These are phyloP conservation scores for Platyscelio sp. DNA, from an alignment of 2,888 invertebrate genomes.

Conservation along the genomic window DNA sequence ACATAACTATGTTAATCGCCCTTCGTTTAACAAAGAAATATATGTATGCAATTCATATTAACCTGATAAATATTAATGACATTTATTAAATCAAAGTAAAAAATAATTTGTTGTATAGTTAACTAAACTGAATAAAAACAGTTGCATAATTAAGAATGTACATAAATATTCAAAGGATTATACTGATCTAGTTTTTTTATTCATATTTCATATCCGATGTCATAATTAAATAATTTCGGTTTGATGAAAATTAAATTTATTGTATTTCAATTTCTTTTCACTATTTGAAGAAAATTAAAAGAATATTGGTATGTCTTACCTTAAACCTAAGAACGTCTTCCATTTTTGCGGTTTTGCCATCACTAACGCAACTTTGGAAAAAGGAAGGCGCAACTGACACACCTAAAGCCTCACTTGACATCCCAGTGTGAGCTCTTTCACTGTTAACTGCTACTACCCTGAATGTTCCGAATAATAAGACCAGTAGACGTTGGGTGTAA, in stretches of 20 bases:
- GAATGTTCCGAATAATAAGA: conserved; percentile 98
- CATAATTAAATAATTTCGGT: too few relatives aligned
- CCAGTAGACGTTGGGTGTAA: conserved; percentile 96
- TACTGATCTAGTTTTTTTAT: not conserved
- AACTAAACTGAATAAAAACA: conserved; percentile 28
- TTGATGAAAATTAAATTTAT: too few relatives aligned
- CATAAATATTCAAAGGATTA: conserved; percentile 5
- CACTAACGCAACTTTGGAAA: conserved; percentile 97
- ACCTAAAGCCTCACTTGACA: conserved; percentile 97
- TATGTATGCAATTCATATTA: conserved; percentile 32
- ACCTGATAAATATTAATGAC: conserved; percentile 57
- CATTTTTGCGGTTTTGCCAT: conserved; percentile 97
- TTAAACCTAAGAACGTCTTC: conserved; percentile 97
- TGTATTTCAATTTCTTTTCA: too few relatives aligned
- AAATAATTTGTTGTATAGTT: conserved; percentile 25
- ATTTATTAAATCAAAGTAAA: conserved; percentile 48
- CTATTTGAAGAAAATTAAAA: too few relatives aligned
- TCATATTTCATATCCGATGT: not conserved
- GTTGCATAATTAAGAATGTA: not conserved
- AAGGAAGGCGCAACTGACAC: conserved; percentile 98
- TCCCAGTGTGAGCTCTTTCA: conserved; percentile 95
- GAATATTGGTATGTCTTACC: too few relatives aligned
- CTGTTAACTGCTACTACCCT: conserved; percentile 97
- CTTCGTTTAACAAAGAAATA: conserved; percentile 48
- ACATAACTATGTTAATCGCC: conserved; percentile 58